A percentile compares a stretch with the other conserved stretches of the same genome.
Conservation (phyloP, 1,140 invertebrate species). For the Dendrolimus kikuchii region DNA sequence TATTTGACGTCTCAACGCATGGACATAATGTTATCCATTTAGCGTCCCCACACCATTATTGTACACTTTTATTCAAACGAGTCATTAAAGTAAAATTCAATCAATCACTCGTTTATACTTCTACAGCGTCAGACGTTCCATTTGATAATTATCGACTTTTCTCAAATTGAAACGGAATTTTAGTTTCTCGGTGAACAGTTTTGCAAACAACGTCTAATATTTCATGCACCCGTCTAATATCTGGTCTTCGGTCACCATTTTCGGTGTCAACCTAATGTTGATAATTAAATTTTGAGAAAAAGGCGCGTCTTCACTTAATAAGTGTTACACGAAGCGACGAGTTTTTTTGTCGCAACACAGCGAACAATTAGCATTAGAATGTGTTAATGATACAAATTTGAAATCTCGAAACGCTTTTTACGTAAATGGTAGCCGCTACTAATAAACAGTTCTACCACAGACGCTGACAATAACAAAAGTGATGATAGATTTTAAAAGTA, state of each 20-base stretch:
- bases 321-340: slow-evolving; percentile 53
- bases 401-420: slow-evolving; percentile 36
- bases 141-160: slow-evolving; percentile 47
- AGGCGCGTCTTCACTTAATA: slow-evolving; percentile 52
- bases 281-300: slow-evolving; percentile 68
- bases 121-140: slow-evolving; percentile 14
- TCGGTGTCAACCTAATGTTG: slow-evolving; percentile 55
- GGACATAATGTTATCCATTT: slow-evolving; percentile 45
- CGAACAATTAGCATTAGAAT: slow-evolving; percentile 55
- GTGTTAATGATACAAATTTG: slow-evolving; percentile 61
- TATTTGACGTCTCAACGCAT: slow-evolving; percentile 34
- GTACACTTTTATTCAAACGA: slow-evolving; percentile 25
- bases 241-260: slow-evolving; percentile 21
- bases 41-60: slow-evolving; percentile 37
- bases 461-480: slow-evolving; percentile 1
- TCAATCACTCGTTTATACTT: slow-evolving; percentile 31
- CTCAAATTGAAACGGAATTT: slow-evolving; percentile 46
- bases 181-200: slow-evolving; percentile 32
- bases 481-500: slow-evolving; percentile 7
- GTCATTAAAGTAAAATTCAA: slow-evolving; percentile 37
- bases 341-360: slow-evolving; percentile 39
- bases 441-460: slow-evolving; percentile 6
- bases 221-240: slow-evolving; percentile 22
- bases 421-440: slow-evolving; percentile 20
- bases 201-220: slow-evolving; percentile 35